Conservation (phyloP, 1,140 invertebrate species). For the Rhopalosiphum maidis region DNA sequence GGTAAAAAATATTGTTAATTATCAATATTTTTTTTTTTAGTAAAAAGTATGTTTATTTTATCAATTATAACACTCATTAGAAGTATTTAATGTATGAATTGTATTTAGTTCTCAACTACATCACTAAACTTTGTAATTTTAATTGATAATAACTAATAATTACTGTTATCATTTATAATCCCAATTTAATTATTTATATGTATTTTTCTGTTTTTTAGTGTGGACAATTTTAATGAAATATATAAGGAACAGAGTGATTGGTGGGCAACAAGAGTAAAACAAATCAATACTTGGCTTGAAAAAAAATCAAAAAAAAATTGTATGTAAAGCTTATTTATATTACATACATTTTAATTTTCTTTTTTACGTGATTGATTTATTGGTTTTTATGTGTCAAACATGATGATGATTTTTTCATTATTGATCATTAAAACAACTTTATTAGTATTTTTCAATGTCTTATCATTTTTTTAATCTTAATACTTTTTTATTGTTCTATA, state of each 20-base stretch:
- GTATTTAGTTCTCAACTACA: neutral
- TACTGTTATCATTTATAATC: neutral
- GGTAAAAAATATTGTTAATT: neutral
- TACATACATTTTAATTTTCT: neutral
- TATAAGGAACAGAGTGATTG: constrained; percentile 35
- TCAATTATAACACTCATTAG: neutral
- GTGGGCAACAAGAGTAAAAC: constrained; percentile 39
- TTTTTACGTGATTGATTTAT: too few relatives aligned
- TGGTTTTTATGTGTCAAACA: too few relatives aligned
- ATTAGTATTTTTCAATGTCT: too few relatives aligned
- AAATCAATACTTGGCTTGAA: constrained; percentile 49
- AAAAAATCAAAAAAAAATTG: constrained; percentile 39
- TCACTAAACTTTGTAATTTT: neutral
- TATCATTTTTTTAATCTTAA: too few relatives aligned
- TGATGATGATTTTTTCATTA: too few relatives aligned
- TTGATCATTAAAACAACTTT: too few relatives aligned
- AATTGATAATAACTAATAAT: neutral
- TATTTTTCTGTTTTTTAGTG: constrained; percentile 11
- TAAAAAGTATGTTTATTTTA: neutral
- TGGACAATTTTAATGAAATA: neutral
- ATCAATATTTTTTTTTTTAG: neutral
- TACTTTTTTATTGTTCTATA: too few relatives aligned
- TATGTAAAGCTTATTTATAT: neutral
- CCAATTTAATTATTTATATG: neutral
- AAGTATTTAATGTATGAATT: neutral